Evolutionary conservation across 2,888 invertebrate species (phyloP), one percentile per base, ranked within the genome.

Genomic region (Catotricha subobsoleta): DNA sequence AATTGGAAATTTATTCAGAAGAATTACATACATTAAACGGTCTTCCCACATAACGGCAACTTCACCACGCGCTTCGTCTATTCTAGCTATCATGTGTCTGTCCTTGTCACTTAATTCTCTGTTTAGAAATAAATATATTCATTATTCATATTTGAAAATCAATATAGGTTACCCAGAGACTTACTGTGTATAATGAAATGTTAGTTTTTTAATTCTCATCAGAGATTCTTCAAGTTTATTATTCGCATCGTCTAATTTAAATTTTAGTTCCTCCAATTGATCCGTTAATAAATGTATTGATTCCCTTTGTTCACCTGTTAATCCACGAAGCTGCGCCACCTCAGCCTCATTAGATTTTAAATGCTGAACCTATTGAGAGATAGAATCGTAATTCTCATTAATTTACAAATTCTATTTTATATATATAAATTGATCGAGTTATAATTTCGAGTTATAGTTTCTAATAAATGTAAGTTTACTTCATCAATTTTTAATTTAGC

Each of bases 31-130:
- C 60, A 62, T 54, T 51, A 74, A 56, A 58, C 69, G 67, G 48
- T 71, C 68, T 54, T 76, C 75, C 75, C 75, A 76, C 63, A 73
- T 66, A 49, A 66, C 62, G 44, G 69, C 69, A 47, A 68, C 67
- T 55, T 69, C 68, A 45, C 65, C 63, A 47, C 68, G 62, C 53
- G 68, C 68, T 49, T 68, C 66, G 49, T 67, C 65, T 47, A 70
- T 58, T 47, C 56, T 57, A 48, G 59, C 58, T 47, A 59, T 54
- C 53, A 59, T 57, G 52, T 60, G 54, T 43, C 63, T 58, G 48
- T 68, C 67, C 52, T 64, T 66, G 49, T 64, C 66, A 48, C 57
- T 57, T 43, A 62, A 51, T 45, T 59, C 57, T 51, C 60, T 60
- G 33, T 30, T 13, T 21, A 19, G 7, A 13, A 23, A n/a, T 18